These are phyloP conservation scores for Nettapus auritus DNA, from an alignment of 2,113 vertebrate genomes.

Conservation along the genomic window DNA sequence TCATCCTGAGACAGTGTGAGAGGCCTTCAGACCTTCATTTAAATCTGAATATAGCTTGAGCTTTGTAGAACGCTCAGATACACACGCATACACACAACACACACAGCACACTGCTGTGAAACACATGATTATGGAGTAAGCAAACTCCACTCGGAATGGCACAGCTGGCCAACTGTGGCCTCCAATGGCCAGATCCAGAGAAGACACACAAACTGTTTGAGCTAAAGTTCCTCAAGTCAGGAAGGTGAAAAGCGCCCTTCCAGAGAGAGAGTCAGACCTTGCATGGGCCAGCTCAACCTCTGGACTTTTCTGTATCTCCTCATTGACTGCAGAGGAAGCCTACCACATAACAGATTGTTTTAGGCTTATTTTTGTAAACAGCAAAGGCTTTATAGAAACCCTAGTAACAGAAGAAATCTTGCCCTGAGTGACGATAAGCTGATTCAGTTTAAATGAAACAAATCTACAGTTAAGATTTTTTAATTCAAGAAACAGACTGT, in stretches of 20 bases:
- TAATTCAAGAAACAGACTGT: background rate
- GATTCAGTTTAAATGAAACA: background rate
- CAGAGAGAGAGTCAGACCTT: background rate
- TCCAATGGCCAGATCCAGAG: background rate
- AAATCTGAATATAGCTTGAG: background rate
- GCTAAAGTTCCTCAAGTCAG: background rate
- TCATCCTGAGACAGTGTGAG: background rate
- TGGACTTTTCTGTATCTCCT: background rate
- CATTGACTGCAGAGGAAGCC: background rate
- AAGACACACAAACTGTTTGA: background rate
- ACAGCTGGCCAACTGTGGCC: background rate
- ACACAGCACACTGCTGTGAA: background rate
- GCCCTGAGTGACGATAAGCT: background rate
- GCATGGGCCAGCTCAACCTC: background rate
- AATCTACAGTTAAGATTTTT: background rate
- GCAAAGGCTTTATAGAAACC: background rate
- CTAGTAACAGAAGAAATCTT: background rate
- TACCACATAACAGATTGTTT: background rate
- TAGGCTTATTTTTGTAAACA: background rate
- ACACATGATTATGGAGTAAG: background rate
- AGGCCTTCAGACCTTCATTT: background rate
- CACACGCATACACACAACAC: rapidly evolving
- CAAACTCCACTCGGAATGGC: background rate
- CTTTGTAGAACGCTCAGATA: background rate
- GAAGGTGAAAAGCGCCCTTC: rapidly evolving